Evolutionary conservation across 2,113 vertebrate species (phyloP), one percentile per base, ranked within the genome.

Genomic region (Porphyrio hochstetteri): DNA sequence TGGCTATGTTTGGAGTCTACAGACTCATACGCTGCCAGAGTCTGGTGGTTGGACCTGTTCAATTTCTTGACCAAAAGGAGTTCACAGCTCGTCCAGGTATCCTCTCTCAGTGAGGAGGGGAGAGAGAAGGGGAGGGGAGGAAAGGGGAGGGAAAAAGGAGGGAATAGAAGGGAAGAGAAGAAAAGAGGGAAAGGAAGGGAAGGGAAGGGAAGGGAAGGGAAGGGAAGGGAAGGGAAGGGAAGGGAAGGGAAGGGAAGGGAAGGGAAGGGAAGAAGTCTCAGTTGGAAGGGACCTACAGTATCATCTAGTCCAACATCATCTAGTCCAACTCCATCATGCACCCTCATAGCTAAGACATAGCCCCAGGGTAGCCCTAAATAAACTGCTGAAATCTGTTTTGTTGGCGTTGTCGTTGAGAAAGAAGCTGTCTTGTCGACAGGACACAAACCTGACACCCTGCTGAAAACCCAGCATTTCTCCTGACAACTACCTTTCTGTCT

Each of bases 141-240:
- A 2, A 14, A 36, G 7, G 3, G 5, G 2, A 9, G 11, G 11
- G 3, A 3, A 11, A 9, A 13, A 2, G 9, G 9, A 9, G 4
- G 10, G 19, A 13, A 1, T 6, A 6, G 15, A 11, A 5, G 17
- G 6, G 8, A 6, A 6, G 35, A 3, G 29, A 8, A 8, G n/a
- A n/a, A n/a, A n/a, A n/a, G n/a, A n/a, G 38, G 38, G 27, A 42
- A 42, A 14, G 14, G 40, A 42, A 20, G 50, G 24, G 48, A 25
- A 25, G 50, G 13, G 50, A 25, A 25, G 50, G 23, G 24, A 25
- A 25, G 24, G 50, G 23, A 25, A 25, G 38, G 38, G 38, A 40
- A 40, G 38, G 38, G 38, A 40, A 40, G 38, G 38, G 38, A 40
- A 40, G 38, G 38, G 38, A 40, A 40, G 16, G 2, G 9, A 11